These are phyloP conservation scores for Nymphalis polychloros DNA, from an alignment of 2,888 invertebrate genomes.

Conservation along the genomic window DNA sequence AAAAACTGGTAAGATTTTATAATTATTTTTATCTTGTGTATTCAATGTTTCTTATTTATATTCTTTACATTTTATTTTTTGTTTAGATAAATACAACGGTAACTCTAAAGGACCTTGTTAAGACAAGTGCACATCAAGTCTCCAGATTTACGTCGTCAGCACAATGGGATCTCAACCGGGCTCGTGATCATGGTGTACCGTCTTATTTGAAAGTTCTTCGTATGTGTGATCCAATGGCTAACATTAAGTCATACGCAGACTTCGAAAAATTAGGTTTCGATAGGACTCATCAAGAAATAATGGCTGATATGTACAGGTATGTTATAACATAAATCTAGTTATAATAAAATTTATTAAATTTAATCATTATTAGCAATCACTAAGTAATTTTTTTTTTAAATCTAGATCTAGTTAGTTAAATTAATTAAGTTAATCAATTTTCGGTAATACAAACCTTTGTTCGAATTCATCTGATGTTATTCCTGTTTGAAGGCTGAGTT, in stretches of 20 bases:
- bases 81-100: constrained; percentile 81
- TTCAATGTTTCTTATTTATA: no score
- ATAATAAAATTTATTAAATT: no score
- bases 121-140: constrained; percentile 83
- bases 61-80: no score
- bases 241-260: constrained; percentile 80
- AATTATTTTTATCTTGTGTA: not conserved
- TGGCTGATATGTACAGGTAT: constrained; percentile 86
- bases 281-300: constrained; percentile 82
- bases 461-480: no score
- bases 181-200: constrained; percentile 91
- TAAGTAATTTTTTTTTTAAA: no score
- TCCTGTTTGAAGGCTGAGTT: no score
- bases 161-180: constrained; percentile 75
- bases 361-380: no score
- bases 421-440: no score
- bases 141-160: constrained; percentile 80
- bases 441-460: no score
- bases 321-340: constrained; percentile 33
- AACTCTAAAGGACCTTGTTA: constrained; percentile 83
- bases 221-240: constrained; percentile 83
- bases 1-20: constrained; percentile 79
- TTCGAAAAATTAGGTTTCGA: constrained; percentile 80
- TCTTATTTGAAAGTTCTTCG: constrained; percentile 86
- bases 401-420: no score